Conservation (phyloP, 1,140 invertebrate species). For the Neelides sp. region DNA sequence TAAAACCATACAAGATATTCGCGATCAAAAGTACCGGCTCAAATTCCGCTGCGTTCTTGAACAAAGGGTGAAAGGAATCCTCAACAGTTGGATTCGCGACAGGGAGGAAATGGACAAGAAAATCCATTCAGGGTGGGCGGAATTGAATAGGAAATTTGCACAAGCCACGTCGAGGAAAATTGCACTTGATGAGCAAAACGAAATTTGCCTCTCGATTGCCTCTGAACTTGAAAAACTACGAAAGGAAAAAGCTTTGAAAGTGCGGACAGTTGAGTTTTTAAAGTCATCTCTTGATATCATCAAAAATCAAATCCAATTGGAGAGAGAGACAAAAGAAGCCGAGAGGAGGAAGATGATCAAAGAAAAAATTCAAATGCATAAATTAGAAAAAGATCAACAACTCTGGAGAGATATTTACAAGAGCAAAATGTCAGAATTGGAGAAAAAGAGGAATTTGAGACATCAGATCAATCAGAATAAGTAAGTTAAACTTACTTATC, state of each 20-base stretch:
- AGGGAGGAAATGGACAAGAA: constrained; percentile 23
- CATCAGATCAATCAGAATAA: neutral
- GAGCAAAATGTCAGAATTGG: constrained; percentile 7
- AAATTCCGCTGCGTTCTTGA: constrained; percentile 18
- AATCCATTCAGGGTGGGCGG: constrained; percentile 20
- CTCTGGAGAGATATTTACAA: neutral
- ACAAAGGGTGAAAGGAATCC: constrained; percentile 11
- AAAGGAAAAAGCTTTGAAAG: constrained; percentile 17
- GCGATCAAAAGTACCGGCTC: constrained; percentile 23
- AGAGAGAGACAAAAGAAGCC: neutral
- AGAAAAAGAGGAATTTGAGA: neutral
- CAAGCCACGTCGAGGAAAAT: constrained; percentile 5
- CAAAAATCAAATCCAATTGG: neutral
- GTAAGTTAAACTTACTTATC: neutral
- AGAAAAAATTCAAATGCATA: constrained; percentile 3
- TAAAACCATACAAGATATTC: constrained; percentile 9
- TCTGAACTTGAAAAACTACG: constrained; percentile 13
- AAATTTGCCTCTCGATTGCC: constrained; percentile 17
- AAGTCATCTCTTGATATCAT: constrained; percentile 10
- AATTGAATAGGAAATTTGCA: constrained; percentile 6
- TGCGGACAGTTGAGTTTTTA: constrained; percentile 6
- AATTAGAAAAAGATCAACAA: neutral
- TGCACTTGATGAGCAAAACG: constrained; percentile 7
- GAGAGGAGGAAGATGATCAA: neutral
- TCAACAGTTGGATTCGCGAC: constrained; percentile 21